Evolutionary conservation across 2,888 invertebrate genomes (phyloP).

Genomic region (Schizotus pectinicornis): DNA sequence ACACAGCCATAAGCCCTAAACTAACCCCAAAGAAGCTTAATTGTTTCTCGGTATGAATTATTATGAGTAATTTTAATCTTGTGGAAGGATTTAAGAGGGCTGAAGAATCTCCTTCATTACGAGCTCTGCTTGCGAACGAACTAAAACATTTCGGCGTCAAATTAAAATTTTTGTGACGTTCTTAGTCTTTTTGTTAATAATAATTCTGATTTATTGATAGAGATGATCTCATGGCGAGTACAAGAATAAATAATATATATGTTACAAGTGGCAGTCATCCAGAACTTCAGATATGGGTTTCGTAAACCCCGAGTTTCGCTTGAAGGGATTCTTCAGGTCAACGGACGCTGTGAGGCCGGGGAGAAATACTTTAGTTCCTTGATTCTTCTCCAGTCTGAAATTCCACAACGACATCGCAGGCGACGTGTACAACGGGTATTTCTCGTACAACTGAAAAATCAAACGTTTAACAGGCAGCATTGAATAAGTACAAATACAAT

Average conservation of each 20-base stretch:
- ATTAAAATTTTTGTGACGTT: too few species aligned
- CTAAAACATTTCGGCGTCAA: too few species aligned
- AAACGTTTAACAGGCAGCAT: neutral
- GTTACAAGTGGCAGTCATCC: slow-evolving; percentile 30
- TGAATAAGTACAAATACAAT: neutral
- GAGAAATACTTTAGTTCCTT: slow-evolving; percentile 29
- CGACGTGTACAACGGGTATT: slow-evolving; percentile 49
- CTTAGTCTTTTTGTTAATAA: too few species aligned
- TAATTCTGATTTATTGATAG: too few species aligned
- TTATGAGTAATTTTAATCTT: too few species aligned
- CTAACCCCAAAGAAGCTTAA: too few species aligned
- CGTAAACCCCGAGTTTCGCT: slow-evolving; percentile 42
- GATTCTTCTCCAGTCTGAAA: slow-evolving; percentile 36
- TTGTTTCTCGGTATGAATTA: too few species aligned
- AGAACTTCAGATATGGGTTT: slow-evolving; percentile 43
- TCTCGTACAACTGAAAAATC: slow-evolving; percentile 44
- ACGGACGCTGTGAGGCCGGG: slow-evolving; percentile 37
- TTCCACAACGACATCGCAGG: slow-evolving; percentile 43
- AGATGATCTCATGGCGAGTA: too few species aligned
- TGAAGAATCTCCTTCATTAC: too few species aligned
- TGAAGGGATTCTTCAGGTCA: slow-evolving; percentile 46
- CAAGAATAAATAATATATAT: neutral
- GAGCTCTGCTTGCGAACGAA: too few species aligned
- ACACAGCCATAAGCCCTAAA: too few species aligned
- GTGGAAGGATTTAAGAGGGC: too few species aligned